A percentile compares a stretch with the other conserved stretches of the same genome.
These are phyloP conservation scores for Hylyphantes graminicola DNA, from an alignment of 1,140 invertebrate species.

Conservation along the genomic window DNA sequence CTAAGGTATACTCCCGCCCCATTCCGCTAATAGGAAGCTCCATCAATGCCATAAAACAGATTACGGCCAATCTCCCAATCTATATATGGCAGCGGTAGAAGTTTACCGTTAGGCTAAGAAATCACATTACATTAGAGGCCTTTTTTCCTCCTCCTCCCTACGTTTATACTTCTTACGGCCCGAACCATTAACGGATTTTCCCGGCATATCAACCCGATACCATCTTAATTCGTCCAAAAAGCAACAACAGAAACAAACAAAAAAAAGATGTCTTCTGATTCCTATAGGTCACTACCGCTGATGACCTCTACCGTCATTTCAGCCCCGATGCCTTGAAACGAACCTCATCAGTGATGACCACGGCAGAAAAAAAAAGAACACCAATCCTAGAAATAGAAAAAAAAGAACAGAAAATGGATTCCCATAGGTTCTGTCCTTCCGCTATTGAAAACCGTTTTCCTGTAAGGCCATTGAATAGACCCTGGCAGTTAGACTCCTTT, in stretches of 20 bases:
- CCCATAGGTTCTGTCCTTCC: slow-evolving; percentile 30
- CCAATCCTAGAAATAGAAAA: background rate
- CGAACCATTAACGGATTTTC: slow-evolving; percentile 56
- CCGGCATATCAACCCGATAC: slow-evolving; percentile 53
- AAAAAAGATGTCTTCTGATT: slow-evolving; percentile 31
- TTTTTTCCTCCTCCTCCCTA: background rate
- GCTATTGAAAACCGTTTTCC: slow-evolving; percentile 59
- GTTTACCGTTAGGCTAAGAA: slow-evolving; percentile 19
- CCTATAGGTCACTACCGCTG: slow-evolving; percentile 23
- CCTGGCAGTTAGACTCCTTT: slow-evolving; percentile 21
- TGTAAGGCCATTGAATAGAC: slow-evolving; percentile 47
- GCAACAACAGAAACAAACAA: slow-evolving; percentile 31
- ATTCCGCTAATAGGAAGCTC: slow-evolving; percentile 23
- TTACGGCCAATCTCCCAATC: slow-evolving; percentile 25
- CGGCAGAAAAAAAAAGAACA: slow-evolving; percentile 7
- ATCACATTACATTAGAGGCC: slow-evolving; percentile 4
- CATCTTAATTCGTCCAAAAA: slow-evolving; percentile 46
- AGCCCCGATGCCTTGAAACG: slow-evolving; percentile 31
- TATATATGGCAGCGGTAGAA: slow-evolving; percentile 20
- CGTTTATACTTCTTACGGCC: slow-evolving; percentile 36
- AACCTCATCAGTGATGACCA: slow-evolving; percentile 47
- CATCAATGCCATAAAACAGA: slow-evolving; percentile 39
- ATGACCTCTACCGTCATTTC: slow-evolving; percentile 56
- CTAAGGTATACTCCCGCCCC: background rate
- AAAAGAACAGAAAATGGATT: slow-evolving; percentile 24